Percentiles rank a stretch among this genome's conserved stretches.
phyloP scores from a whole-genome alignment of 2,797 vertebrate genomes.

The Hydrophis major region DNA sequence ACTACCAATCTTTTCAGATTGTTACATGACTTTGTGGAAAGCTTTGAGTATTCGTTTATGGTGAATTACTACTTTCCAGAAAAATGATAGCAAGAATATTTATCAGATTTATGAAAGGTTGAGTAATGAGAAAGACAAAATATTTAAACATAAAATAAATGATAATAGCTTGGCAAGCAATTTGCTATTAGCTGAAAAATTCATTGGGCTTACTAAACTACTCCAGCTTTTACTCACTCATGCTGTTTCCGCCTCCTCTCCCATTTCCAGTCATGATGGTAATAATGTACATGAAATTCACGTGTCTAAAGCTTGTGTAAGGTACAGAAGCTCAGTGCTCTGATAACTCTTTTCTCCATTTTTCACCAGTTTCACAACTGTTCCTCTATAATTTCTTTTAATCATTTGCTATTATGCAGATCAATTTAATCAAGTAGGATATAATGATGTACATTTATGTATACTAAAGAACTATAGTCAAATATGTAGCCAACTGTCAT shows the following conservation, averaged over 20 bases:
- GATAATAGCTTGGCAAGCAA: background rate
- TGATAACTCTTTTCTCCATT: background rate
- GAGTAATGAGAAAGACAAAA: background rate
- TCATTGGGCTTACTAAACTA: background rate
- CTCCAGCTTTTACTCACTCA: too few species aligned
- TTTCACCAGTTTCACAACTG: background rate
- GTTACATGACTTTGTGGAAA: background rate
- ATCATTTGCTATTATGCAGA: background rate
- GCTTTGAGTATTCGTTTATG: background rate
- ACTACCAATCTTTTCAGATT: background rate
- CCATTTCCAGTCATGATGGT: background rate
- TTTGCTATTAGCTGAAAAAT: background rate
- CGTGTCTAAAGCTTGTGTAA: background rate
- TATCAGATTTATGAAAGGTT: background rate
- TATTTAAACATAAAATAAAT: background rate
- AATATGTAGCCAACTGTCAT: background rate
- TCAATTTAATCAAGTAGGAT: background rate
- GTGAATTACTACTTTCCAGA: background rate
- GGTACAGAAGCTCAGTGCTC: too few species aligned
- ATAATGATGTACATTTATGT: background rate
- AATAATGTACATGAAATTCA: background rate
- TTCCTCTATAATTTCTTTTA: background rate
- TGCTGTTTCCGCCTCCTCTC: too few species aligned
- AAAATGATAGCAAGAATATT: background rate
- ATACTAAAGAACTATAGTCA: background rate